Evolutionary conservation across 2,113 vertebrate species (phyloP), one percentile per base, ranked within the genome.

Genomic region (Paralichthys olivaceus): DNA sequence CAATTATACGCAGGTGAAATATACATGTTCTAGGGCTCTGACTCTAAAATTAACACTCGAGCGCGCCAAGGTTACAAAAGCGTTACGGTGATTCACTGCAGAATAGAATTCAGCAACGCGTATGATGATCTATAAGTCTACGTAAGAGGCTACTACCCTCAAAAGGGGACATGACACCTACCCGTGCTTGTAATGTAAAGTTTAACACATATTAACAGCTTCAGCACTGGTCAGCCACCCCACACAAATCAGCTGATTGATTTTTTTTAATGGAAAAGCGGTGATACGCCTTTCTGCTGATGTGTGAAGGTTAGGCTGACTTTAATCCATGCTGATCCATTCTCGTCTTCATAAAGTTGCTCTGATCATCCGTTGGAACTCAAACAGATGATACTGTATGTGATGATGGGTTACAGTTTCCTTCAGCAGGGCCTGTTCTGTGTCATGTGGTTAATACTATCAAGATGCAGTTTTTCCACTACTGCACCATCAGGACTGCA

Each of bases 1-100:
- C 90, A 90, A 91, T 93, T 92, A 91, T 19, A 77, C 40, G n/a
- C 80, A 84, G 79, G 86, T 89, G 87, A 89, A 86, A 85, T 82
- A 84, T 61, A 69, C 69, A 85, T 20, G 69, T 84, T 83, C 79
- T 4, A 17, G 70, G 58, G 34, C 65, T 74, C 14, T 6, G 9
- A 45, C 83, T 79, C 86, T 87, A 90, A 89, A 81, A 88, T 85
- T 70, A 88, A 79, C 57, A 7, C 25, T n/a, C 66, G 37, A 63
- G 66, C 53, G 40, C 0, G 19, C 57, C 4, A 32, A 66, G 2
- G 60, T 68, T 75, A 76, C 55, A 83, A 63, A 47, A 45, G 55
- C 12, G 13, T 63, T 12, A 9, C 47, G 23, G 32, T 73, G 78
- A 85, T 62, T 79, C 74, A 72, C 55, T 8, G 14, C 45, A 51